Conservation (phyloP, 2,888 invertebrate species). For the Amphipoea oculea region DNA sequence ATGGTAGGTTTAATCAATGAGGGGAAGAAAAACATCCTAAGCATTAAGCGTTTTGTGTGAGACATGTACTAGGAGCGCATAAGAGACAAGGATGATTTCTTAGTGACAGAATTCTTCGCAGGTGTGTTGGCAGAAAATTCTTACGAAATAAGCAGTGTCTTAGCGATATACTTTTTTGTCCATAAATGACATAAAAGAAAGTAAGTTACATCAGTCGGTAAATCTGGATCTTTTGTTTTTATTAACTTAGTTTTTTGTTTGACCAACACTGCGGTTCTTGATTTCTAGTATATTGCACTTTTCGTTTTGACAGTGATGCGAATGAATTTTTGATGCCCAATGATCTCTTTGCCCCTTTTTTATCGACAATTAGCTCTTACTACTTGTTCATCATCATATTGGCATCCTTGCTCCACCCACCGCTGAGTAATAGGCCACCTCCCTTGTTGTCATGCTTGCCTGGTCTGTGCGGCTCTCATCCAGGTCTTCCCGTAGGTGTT, state of each 20-base stretch:
- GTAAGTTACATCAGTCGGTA: too few relatives aligned
- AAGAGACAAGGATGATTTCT: background rate
- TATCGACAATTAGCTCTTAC: background rate
- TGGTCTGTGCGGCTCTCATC: too few relatives aligned
- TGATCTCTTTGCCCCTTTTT: background rate
- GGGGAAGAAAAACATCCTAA: slow-evolving; percentile 1
- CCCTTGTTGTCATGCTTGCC: too few relatives aligned
- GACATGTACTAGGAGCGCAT: slow-evolving; percentile 27
- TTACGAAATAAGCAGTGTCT: background rate
- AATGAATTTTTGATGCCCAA: background rate
- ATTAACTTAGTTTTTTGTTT: background rate
- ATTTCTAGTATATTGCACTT: background rate
- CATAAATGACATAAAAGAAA: slow-evolving; percentile 11
- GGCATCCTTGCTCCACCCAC: too few relatives aligned
- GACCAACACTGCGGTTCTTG: too few relatives aligned
- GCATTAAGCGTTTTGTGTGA: background rate
- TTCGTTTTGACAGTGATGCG: background rate
- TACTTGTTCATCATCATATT: too few relatives aligned
- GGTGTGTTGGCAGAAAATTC: background rate
- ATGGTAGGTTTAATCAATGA: slow-evolving; percentile 25
- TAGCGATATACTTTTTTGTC: background rate
- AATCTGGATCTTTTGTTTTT: slow-evolving; percentile 21
- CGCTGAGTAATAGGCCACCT: too few relatives aligned
- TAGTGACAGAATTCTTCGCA: too few relatives aligned
- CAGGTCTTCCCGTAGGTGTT: too few relatives aligned